Conservation (phyloP, 1,140 invertebrate genomes). For the Apocrypta bakeri region DNA sequence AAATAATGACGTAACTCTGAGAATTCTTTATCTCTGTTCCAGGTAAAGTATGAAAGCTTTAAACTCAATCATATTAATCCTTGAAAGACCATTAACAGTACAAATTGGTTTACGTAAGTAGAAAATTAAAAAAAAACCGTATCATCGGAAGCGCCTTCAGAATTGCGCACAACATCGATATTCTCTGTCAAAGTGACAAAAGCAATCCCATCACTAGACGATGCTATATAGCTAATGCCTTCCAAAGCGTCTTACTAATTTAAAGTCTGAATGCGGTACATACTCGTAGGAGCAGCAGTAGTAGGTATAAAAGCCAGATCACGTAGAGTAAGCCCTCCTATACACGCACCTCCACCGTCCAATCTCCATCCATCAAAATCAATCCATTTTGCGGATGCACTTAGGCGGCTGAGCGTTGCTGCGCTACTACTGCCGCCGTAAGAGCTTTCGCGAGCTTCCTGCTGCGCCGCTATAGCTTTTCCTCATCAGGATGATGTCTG, state of each 20-base stretch:
- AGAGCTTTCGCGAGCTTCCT: slow-evolving; percentile 23
- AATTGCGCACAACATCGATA: too few relatives aligned
- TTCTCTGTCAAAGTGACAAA: not conserved
- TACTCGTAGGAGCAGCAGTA: not conserved
- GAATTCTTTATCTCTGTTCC: not conserved
- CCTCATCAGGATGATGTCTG: slow-evolving; percentile 13
- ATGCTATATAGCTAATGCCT: not conserved
- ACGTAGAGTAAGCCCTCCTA: not conserved
- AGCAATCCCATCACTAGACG: not conserved
- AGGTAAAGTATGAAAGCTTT: not conserved
- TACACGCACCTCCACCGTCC: slow-evolving; percentile 21
- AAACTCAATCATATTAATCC: not conserved
- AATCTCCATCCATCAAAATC: slow-evolving; percentile 65
- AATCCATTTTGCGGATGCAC: slow-evolving; percentile 56
- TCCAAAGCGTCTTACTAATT: not conserved
- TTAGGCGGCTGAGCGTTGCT: slow-evolving; percentile 46
- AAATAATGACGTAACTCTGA: not conserved
- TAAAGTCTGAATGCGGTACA: not conserved
- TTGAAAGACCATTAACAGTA: not conserved
- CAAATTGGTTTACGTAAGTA: not conserved
- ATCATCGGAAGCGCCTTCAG: too few relatives aligned
- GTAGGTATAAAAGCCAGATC: not conserved
- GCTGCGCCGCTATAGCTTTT: not conserved
- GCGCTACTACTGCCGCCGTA: not conserved
- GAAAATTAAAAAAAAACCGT: not conserved